Evolutionary conservation across 30 jellyfish, hydroid and myxozoan species (phyloP), one percentile per base, ranked within the genome.

Genomic region (Hydra vulgaris): DNA sequence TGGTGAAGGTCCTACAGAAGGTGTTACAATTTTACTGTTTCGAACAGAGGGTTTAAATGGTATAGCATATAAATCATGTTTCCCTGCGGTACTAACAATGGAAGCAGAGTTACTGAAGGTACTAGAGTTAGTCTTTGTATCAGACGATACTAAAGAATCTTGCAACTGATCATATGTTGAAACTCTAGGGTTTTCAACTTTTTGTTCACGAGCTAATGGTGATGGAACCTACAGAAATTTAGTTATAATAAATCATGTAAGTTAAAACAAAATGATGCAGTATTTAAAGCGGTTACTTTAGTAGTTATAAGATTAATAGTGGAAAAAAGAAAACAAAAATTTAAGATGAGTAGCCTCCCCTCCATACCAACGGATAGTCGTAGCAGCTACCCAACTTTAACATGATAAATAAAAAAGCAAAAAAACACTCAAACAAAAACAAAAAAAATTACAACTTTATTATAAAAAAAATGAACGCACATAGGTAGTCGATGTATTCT

Each of bases 51-150:
- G 75, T 7, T 73, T 78, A 23, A 27, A 23, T 0, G 74, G 15
- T 61, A 21, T 27, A 15, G 85, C 85, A n/a, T 78, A 78, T 23
- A 23, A 75, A 0, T 15, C 82, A 53, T 22, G 21, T 0, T 15
- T 22, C 17, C 78, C 25, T 22, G 17, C 73, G n/a, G n/a, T n/a
- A n/a, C n/a, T n/a, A n/a, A n/a, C n/a, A n/a, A n/a, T n/a, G n/a
- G n/a, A n/a, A n/a, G n/a, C 61, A 27, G 85, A 78, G 67, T 78
- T 78, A 25, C 85, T 78, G n/a, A 79, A 79, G 54, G 54, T 23
- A 18, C 3, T 18, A 21, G 61, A n/a, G 23, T 26, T 26, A n/a
- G 82, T 19, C 0, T 0, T 18, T 17, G 77, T 19, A 15, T 0
- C 61, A 40, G 12, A 3, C 12, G 61, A 12, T 40, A 40, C 82